Evolutionary conservation across 2,888 invertebrate genomes (phyloP), one percentile per base, ranked within the genome.

Genomic region (Lypha dubia): DNA sequence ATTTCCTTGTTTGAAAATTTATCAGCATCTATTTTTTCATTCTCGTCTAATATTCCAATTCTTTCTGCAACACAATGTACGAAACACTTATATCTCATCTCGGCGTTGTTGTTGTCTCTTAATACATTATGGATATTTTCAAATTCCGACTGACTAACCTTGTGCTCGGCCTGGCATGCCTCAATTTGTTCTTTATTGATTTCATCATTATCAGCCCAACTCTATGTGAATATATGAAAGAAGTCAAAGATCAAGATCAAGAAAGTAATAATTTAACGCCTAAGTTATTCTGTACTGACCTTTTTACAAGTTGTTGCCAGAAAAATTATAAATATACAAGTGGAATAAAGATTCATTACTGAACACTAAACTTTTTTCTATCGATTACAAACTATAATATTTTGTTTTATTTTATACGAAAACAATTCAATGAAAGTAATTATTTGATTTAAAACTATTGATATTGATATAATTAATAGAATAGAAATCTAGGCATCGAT

Each of bases 11-110:
- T 15, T 9, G 58, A 17, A 22, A 83, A 46, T 20, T 51, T 49
- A 3, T 70, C 41, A 1, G 35, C 63, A 77, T 74, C 24, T 1
- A 85, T 4, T 74, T 80, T 77, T 0, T 60, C 74, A 20, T 35
- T 58, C 11, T 62, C 53, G n/a, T 83, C 80, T 44, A 85, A 20
- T 13, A 63, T 38, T 0, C 56, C 80, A 63, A 80, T 51, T 8
- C 77, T 68, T 6, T 80, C 9, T 1, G 74, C 7, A 8, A 83
- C 9, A 17, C 85, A 85, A 46, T 83, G 49, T 0, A 51, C 13
- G 28, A 77, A 77, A 51, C 85, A 83, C 35, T 67, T 67, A 3
- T 38, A 4, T 35, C 83, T 85, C 17, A 51, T 41, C 7, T 82
- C 84, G 3, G 75, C 11, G 1, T 53, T 65, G 0, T 56, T 28